Evolutionary conservation across 2,888 invertebrate genomes (phyloP).

Genomic region (Ochropleura leucogaster): DNA sequence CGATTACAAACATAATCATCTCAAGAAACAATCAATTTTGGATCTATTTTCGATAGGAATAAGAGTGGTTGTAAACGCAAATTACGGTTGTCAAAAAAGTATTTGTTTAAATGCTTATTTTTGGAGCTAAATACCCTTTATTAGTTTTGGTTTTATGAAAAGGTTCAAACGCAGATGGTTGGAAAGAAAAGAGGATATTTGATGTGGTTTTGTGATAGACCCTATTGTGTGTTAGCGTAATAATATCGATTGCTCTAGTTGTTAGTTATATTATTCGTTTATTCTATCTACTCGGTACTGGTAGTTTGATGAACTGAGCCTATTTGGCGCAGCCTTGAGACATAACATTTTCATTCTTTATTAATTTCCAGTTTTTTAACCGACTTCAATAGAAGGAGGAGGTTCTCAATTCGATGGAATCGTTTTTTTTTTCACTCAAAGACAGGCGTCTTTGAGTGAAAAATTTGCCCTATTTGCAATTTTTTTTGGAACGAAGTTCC

Average conservation of each 20-base stretch:
- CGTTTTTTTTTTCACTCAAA: too few relatives aligned
- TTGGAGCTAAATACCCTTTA: slow-evolving; percentile 64
- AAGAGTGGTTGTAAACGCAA: slow-evolving; percentile 6
- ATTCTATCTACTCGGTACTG: too few relatives aligned
- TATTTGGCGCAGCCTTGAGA: too few relatives aligned
- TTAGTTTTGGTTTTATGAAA: slow-evolving; percentile 64
- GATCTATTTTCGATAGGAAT: background rate
- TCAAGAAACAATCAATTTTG: slow-evolving; percentile 10
- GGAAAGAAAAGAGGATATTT: slow-evolving; percentile 25
- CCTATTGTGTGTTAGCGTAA: slow-evolving; percentile 41
- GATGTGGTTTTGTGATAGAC: slow-evolving; percentile 41
- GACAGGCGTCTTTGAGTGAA: too few relatives aligned
- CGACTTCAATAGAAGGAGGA: too few relatives aligned
- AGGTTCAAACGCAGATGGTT: slow-evolving; percentile 62
- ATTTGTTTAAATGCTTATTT: slow-evolving; percentile 66
- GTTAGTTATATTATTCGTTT: background rate
- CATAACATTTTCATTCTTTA: too few relatives aligned
- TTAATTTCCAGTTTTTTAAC: too few relatives aligned
- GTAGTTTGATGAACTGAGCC: too few relatives aligned
- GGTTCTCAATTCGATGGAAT: too few relatives aligned
- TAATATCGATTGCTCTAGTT: slow-evolving; percentile 44
- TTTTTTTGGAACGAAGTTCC: too few relatives aligned
- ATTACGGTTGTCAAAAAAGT: slow-evolving; percentile 30
- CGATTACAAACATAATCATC: slow-evolving; percentile 33
- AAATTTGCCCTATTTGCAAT: too few relatives aligned